phyloP scores from a whole-genome alignment of 2,797 vertebrate species.

The Tokudaia tokunoshimensis region DNA sequence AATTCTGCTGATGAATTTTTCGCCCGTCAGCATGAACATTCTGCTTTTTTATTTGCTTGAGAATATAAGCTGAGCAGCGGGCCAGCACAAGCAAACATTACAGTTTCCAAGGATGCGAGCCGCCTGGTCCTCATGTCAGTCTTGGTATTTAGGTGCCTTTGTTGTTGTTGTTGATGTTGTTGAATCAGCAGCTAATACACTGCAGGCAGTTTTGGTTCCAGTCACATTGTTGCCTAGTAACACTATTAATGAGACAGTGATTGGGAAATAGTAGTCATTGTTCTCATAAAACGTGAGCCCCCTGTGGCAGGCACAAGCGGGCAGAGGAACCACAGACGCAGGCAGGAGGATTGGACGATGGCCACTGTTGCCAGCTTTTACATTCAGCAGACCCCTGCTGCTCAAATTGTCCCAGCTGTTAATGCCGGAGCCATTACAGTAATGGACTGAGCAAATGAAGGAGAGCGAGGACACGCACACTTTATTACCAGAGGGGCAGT shows the following conservation, averaged over 20 bases:
- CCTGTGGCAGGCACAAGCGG: conserved; percentile 76
- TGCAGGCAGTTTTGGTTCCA: conserved; percentile 89
- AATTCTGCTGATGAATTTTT: conserved; percentile 59
- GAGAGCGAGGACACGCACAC: conserved; percentile 95
- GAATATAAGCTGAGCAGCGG: conserved; percentile 75
- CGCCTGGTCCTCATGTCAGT: conserved; percentile 92
- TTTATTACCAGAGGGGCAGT: conserved; percentile 98
- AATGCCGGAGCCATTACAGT: conserved; percentile 98
- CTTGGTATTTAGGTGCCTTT: conserved; percentile 90
- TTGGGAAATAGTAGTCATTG: conserved; percentile 93
- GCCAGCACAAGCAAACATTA: conserved; percentile 91
- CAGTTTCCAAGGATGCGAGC: conserved; percentile 78
- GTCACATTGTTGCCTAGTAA: conserved; percentile 89
- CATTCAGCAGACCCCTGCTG: conserved; percentile 88
- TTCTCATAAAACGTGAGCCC: conserved; percentile 91
- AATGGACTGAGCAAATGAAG: conserved; percentile 99
- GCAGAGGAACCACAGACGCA: conserved; percentile 81
- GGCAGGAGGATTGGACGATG: conserved; percentile 81
- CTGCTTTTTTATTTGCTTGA: conserved; percentile 51
- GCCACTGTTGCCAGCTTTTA: conserved; percentile 86
- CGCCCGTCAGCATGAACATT: conserved; percentile 55
- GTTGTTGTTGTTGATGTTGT: neutral
- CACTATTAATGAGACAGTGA: conserved; percentile 95
- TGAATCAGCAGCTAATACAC: conserved; percentile 93
- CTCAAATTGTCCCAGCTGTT: conserved; percentile 95